Evolutionary conservation across 2,113 vertebrate species (phyloP), one percentile per base, ranked within the genome.

Genomic region (Leptosomus discolor): DNA sequence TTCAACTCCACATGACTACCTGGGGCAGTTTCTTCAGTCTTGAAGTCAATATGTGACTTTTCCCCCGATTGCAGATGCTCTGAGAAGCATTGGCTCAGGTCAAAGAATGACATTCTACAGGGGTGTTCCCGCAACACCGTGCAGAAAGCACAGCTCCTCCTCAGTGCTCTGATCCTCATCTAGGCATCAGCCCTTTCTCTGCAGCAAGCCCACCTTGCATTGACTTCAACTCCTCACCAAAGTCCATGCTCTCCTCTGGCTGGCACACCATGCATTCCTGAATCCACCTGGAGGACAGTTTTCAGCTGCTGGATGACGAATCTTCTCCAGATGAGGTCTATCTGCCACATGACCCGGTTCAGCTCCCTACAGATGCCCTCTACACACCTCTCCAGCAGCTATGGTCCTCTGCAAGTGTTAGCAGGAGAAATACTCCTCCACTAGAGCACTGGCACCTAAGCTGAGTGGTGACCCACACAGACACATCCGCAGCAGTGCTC

Each of bases 51-150:
- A 5, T 9, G 7, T 43, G 71, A 48, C n/a, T 82, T 76, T 39
- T 26, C 4, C 53, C 39, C 27, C 0, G 0, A 3, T 1, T 51
- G 34, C 34, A 71, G 78, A 41, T 22, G 7, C 63, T 30, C 63
- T 63, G 51, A 45, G 43, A 36, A 71, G 30, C 39, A 30, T 13
- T 29, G 21, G 27, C 20, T 77, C 9, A 32, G 74, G n/a, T 67
- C 48, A 68, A 37, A 2, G 0, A n/a, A 29, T 20, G 8, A 27
- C 39, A 34, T 54, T 77, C 58, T 46, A 14, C 36, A 70, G 43
- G 29, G 57, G 23, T 27, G n/a, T 64, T 65, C 24, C 45, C 4
- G 2, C 6, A 14, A 12, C 27, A 7, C 39, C 22, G 29, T 22
- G 32, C 53, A 74, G 70, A 53, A 51, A 45, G 18, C 71, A 46